phyloP scores from a whole-genome alignment of 2,113 vertebrate species.

The Pica pica region DNA sequence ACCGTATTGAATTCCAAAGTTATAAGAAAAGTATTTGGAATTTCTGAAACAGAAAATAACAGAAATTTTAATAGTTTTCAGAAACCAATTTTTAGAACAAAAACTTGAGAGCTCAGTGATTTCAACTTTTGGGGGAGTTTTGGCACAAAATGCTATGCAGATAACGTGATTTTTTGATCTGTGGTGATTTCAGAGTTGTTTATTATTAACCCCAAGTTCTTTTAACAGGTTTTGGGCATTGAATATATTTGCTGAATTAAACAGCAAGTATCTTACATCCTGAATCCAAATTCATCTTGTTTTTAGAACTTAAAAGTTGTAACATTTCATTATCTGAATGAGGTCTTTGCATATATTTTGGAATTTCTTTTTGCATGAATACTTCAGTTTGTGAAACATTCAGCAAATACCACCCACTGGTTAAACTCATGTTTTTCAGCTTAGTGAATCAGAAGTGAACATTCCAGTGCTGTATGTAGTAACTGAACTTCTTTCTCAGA shows the following conservation, averaged over 20 bases:
- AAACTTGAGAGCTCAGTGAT: not conserved
- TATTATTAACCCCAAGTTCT: not conserved
- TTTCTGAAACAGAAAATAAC: conserved; percentile 1
- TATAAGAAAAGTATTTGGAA: not conserved
- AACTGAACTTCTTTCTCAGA: not conserved
- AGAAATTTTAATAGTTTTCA: not conserved
- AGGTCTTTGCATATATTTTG: not conserved
- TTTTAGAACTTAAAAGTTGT: not conserved
- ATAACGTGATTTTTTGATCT: not conserved
- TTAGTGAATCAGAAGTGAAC: not conserved
- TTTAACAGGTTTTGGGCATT: not conserved
- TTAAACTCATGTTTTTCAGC: not conserved
- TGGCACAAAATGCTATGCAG: not conserved
- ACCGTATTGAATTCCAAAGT: not conserved
- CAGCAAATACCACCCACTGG: not conserved
- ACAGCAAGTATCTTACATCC: not conserved
- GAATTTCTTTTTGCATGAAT: not conserved
- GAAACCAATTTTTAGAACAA: not conserved
- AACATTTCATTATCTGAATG: not conserved
- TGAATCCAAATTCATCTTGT: not conserved
- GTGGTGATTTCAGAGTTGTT: not conserved
- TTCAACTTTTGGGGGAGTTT: not conserved
- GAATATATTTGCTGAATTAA: not conserved
- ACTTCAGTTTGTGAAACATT: not conserved
- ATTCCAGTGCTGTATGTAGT: not conserved